A percentile compares a stretch with the other conserved stretches of the same genome.
phyloP scores from a whole-genome alignment of 2,113 vertebrate species.

The Albula glossodonta region DNA sequence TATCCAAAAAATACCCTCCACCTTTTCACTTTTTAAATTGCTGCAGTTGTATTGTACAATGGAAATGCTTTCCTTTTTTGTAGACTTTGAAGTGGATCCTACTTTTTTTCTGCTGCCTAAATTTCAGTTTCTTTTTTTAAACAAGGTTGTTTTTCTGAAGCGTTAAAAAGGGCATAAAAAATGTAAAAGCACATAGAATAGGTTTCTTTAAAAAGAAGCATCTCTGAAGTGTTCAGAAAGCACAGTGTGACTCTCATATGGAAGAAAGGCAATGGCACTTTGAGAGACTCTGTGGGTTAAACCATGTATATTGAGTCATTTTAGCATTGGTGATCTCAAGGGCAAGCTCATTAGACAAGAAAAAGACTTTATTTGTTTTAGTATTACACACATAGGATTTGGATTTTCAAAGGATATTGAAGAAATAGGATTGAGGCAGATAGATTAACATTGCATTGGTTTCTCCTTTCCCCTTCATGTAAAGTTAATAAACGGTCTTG shows the following conservation, averaged over 20 bases:
- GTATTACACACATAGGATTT: conserved; percentile 53
- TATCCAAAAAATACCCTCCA: background rate
- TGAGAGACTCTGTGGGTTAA: conserved; percentile 44
- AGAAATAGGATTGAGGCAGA: conserved; percentile 69
- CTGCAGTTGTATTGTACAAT: background rate
- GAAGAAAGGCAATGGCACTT: background rate
- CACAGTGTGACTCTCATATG: too few species aligned
- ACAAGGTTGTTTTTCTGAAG: background rate
- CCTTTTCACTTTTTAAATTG: background rate
- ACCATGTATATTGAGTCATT: conserved; percentile 29
- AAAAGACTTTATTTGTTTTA: conserved; percentile 60
- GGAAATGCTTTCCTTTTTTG: background rate
- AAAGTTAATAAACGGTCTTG: background rate
- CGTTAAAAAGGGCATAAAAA: background rate
- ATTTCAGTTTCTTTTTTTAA: background rate
- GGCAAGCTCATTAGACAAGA: conserved; percentile 62
- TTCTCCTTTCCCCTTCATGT: conserved; percentile 13
- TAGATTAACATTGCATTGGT: conserved; percentile 68
- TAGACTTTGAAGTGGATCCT: background rate
- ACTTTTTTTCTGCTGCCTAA: conserved; percentile 26
- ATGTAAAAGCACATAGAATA: background rate
- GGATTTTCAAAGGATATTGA: conserved; percentile 65
- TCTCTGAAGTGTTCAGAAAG: background rate
- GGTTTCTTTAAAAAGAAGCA: background rate
- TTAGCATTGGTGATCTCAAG: conserved; percentile 48